A percentile compares a stretch with the other conserved stretches of the same genome.
Evolutionary conservation across 2,888 invertebrate species (phyloP).

Genomic region (Tetramorium bicarinatum): DNA sequence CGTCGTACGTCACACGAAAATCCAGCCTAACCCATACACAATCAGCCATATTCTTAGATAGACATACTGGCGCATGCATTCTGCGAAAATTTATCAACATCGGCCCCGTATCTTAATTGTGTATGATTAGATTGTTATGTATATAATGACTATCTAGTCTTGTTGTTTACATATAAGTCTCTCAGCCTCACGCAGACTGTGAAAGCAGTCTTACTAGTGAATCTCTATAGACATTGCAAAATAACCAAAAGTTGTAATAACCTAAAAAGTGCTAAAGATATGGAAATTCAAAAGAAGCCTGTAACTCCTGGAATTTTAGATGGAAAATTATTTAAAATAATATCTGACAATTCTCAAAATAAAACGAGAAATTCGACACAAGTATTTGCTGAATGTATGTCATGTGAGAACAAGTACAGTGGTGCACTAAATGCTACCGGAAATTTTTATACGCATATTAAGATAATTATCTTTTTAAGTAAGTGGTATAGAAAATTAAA

Average conservation of each 20-base stretch:
- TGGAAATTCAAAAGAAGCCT: not conserved
- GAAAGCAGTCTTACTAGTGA: too few relatives aligned
- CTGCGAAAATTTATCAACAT: too few relatives aligned
- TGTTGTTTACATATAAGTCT: too few relatives aligned
- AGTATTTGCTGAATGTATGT: slow-evolving; percentile 2
- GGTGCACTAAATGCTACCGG: slow-evolving; percentile 22
- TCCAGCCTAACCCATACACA: too few relatives aligned
- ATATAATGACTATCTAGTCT: too few relatives aligned
- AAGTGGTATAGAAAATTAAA: slow-evolving; percentile 11
- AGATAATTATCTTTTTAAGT: slow-evolving; percentile 27
- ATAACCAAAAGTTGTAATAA: not conserved
- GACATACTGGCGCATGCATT: too few relatives aligned
- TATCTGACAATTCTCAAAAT: not conserved
- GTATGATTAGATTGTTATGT: too few relatives aligned
- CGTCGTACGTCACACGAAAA: too few relatives aligned
- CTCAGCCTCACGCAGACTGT: too few relatives aligned
- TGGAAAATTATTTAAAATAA: slow-evolving; percentile 26
- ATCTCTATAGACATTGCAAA: not conserved
- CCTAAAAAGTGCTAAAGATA: slow-evolving; percentile 4
- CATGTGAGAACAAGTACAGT: slow-evolving; percentile 10
- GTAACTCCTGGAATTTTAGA: slow-evolving; percentile 10
- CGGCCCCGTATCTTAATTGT: too few relatives aligned
- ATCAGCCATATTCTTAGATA: too few relatives aligned
- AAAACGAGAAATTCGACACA: not conserved
- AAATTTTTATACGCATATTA: slow-evolving; percentile 39